phyloP scores from a whole-genome alignment of 2,113 vertebrate species.

The Manacus vitellinus region DNA sequence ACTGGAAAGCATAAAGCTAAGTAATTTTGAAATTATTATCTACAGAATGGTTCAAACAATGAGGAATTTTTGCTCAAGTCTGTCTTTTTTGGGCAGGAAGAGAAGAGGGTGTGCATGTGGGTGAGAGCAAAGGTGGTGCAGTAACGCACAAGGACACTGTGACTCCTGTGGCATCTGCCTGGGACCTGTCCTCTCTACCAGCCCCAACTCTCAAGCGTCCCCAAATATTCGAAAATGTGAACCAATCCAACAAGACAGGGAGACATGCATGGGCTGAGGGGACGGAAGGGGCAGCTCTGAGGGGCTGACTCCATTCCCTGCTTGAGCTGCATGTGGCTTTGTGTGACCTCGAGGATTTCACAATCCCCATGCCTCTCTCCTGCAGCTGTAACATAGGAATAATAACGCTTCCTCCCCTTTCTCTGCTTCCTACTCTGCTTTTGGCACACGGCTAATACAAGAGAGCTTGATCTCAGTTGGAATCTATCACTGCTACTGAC shows the following conservation, averaged over 20 bases:
- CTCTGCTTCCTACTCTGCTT: constrained; percentile 55
- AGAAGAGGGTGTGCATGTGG: not conserved
- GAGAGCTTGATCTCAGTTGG: constrained; percentile 63
- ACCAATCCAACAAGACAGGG: not conserved
- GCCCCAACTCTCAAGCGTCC: not conserved
- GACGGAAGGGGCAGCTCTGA: not conserved
- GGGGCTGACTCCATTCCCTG: not conserved
- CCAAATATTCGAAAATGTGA: not conserved
- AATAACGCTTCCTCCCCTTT: constrained; percentile 58
- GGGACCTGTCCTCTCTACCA: not conserved
- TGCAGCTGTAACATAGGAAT: constrained; percentile 53
- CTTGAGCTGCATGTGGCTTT: not conserved
- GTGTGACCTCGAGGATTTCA: not conserved
- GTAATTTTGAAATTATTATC: not conserved
- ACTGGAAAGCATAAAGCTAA: not conserved
- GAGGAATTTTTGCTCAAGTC: not conserved
- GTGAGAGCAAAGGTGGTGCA: not conserved
- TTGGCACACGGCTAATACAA: constrained; percentile 44
- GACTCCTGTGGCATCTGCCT: not conserved
- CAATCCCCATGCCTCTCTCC: not conserved
- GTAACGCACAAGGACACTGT: not conserved
- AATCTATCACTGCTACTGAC: constrained; percentile 68
- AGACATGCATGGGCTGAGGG: accelerated
- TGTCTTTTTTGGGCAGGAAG: not conserved
- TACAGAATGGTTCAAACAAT: not conserved